These are phyloP conservation scores for Caenorhabditis sp. DNA, from an alignment of 2,888 invertebrate species.

Conservation along the genomic window DNA sequence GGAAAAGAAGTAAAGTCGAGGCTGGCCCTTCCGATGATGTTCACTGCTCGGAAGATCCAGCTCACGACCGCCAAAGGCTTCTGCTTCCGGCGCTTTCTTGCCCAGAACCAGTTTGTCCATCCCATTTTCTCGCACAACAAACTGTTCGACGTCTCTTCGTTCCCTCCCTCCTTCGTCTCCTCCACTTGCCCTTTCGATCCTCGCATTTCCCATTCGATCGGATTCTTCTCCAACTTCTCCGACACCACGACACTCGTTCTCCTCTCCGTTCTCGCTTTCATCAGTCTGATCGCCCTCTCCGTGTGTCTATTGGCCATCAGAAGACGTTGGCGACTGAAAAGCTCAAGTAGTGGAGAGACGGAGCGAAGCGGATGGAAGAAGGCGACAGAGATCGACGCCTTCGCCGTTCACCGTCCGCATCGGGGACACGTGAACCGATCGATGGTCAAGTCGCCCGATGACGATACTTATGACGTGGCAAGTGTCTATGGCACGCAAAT, in stretches of 20 bases:
- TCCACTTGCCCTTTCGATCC: conserved; percentile 3
- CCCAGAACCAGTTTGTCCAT: conserved; percentile 37
- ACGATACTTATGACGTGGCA: conserved; percentile 34
- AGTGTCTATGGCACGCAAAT: conserved; percentile 10
- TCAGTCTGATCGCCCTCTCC: conserved; percentile 16
- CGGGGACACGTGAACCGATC: conserved; percentile 28
- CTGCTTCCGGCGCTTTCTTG: conserved; percentile 44
- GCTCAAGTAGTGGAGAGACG: conserved; percentile 3
- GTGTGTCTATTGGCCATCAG: conserved; percentile 16
- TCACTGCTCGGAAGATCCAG: conserved; percentile 6
- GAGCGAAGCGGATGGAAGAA: conserved; percentile 40
- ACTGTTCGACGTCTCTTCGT: conserved; percentile 5
- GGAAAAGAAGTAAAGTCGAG: conserved; percentile 61
- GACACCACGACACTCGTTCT: conserved; percentile 40
- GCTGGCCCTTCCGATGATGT: conserved; percentile 32
- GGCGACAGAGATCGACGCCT: conserved; percentile 50
- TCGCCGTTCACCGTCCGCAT: conserved; percentile 7
- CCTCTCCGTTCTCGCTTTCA: conserved; percentile 9
- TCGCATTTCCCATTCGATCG: background rate
- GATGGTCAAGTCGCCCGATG: conserved; percentile 36
- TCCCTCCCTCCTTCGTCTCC: background rate
- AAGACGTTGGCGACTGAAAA: conserved; percentile 18
- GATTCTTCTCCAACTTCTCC: conserved; percentile 11
- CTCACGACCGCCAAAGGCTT: conserved; percentile 3
- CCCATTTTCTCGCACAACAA: background rate